These are phyloP conservation scores for Acrocephalus kingi DNA, from an alignment of 2,113 vertebrate genomes.

Conservation along the genomic window DNA sequence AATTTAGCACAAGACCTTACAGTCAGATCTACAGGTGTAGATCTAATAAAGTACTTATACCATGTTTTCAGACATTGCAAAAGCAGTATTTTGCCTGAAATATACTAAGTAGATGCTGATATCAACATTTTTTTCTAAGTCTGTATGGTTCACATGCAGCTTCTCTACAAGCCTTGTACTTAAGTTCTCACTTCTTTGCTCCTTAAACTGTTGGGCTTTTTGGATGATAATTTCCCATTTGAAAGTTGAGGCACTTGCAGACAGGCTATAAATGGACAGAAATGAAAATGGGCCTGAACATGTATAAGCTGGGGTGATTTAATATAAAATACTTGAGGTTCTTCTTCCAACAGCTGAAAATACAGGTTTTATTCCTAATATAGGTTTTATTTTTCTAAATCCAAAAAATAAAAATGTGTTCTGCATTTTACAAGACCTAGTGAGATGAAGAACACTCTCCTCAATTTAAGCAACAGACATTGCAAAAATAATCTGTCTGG, in stretches of 20 bases:
- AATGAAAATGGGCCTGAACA: neutral
- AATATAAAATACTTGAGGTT: neutral
- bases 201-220: neutral
- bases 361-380: neutral
- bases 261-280: neutral
- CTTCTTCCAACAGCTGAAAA: neutral
- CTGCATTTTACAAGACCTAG: neutral
- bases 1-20: neutral
- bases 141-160: neutral
- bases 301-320: neutral
- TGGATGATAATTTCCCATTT: too few relatives aligned
- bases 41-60: neutral
- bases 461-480: neutral
- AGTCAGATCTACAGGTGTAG: neutral
- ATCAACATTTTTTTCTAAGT: neutral
- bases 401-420: neutral
- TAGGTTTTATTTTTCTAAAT: neutral
- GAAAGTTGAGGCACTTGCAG: neutral
- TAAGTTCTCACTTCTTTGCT: neutral
- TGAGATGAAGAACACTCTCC: neutral
- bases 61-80: neutral
- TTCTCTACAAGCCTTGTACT: neutral
- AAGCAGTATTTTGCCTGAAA: neutral
- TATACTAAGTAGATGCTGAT: neutral
- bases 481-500: neutral